These are phyloP conservation scores for Gobiocypris rarus DNA, from an alignment of 2,113 vertebrate species.

Conservation along the genomic window DNA sequence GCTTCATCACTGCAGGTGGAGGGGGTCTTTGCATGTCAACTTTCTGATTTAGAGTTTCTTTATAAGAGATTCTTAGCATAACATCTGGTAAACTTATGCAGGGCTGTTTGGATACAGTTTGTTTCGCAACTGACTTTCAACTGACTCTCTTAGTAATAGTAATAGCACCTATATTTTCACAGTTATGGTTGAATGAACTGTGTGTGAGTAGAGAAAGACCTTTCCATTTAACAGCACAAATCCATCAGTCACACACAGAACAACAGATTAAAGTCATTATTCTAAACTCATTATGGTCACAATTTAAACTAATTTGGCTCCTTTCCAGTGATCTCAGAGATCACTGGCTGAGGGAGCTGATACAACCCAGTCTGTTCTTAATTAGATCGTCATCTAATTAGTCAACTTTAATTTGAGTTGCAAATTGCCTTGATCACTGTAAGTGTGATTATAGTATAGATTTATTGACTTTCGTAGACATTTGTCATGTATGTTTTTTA, in stretches of 20 bases:
- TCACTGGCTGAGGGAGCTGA: neutral
- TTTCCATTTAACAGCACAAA: conserved; percentile 12
- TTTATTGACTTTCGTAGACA: neutral
- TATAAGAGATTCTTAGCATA: neutral
- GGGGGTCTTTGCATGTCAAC: neutral
- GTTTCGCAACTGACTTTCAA: neutral
- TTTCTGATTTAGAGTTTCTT: neutral
- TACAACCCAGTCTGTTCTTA: conserved; percentile 12
- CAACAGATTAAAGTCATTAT: conserved; percentile 23
- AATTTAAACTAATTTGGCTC: conserved; percentile 19
- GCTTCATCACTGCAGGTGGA: neutral
- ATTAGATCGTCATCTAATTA: conserved; percentile 21
- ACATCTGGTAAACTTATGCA: neutral
- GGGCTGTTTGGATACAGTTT: neutral
- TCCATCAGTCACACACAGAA: conserved; percentile 29
- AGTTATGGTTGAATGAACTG: conserved; percentile 17
- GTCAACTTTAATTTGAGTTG: conserved; percentile 17
- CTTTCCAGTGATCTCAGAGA: conserved; percentile 17
- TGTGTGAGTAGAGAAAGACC: neutral
- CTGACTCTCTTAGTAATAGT: neutral
- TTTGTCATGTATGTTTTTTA: conserved; percentile 12
- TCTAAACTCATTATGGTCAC: conserved; percentile 32
- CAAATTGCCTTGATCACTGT: conserved; percentile 7
- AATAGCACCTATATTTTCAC: conserved; percentile 1
- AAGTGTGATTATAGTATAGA: conserved; percentile 32